phyloP scores from a whole-genome alignment of 2,888 invertebrate species.

The Hermodice carunculata region DNA sequence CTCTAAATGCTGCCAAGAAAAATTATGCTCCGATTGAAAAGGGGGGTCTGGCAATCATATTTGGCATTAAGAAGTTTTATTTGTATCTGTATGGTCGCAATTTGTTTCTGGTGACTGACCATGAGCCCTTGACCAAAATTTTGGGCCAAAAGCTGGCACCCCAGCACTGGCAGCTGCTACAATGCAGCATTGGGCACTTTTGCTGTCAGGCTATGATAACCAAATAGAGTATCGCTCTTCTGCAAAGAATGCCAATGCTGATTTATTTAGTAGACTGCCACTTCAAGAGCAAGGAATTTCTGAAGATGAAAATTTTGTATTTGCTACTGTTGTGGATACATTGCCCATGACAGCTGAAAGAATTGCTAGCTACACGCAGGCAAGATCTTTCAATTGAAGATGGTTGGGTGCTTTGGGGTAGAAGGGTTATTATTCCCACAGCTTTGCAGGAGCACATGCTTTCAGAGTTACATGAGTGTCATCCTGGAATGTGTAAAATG shows the following conservation, averaged over 20 bases:
- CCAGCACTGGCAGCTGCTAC: constrained; percentile 52
- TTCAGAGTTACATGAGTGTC: background rate
- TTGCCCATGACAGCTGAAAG: background rate
- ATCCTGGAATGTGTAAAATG: constrained; percentile 3
- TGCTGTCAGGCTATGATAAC: constrained; percentile 61
- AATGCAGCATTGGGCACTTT: constrained; percentile 55
- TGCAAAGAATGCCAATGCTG: constrained; percentile 52
- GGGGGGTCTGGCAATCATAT: constrained; percentile 66
- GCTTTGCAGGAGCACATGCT: background rate
- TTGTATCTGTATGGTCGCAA: constrained; percentile 66
- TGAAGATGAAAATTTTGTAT: background rate
- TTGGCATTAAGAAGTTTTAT: constrained; percentile 67
- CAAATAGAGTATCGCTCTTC: constrained; percentile 53
- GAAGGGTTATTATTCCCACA: background rate
- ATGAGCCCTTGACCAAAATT: constrained; percentile 66
- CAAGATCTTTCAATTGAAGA: background rate
- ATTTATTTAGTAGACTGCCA: constrained; percentile 58
- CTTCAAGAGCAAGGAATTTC: background rate
- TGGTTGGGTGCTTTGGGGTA: constrained; percentile 8
- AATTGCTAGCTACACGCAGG: background rate
- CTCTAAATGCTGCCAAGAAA: constrained; percentile 65
- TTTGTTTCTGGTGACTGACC: constrained; percentile 69
- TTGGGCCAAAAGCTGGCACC: constrained; percentile 56
- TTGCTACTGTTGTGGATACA: background rate
- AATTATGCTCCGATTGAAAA: constrained; percentile 65